These are phyloP conservation scores for Drosophila serrata DNA, from an alignment of 1,140 invertebrate species.

Conservation along the genomic window DNA sequence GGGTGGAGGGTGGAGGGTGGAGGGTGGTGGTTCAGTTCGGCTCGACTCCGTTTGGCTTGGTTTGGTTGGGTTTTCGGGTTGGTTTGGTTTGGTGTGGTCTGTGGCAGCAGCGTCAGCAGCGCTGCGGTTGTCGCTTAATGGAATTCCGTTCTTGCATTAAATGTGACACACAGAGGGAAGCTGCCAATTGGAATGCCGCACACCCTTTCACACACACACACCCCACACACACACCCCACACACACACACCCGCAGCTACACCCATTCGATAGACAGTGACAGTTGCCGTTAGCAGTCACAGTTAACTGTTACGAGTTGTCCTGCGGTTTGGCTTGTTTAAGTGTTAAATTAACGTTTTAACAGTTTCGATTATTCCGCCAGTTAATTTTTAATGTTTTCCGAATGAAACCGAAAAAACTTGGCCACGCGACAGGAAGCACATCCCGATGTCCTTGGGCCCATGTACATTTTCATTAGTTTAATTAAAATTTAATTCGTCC, in stretches of 20 bases:
- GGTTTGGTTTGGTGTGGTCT: constrained; percentile 59
- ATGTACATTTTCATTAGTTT: constrained; percentile 79
- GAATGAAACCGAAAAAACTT: constrained; percentile 18
- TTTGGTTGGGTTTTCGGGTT: constrained; percentile 24
- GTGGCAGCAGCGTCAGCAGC: constrained; percentile 60
- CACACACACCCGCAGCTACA: neutral
- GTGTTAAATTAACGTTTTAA: constrained; percentile 84
- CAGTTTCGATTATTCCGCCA: constrained; percentile 78
- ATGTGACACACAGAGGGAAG: constrained; percentile 79
- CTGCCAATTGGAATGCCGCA: constrained; percentile 78
- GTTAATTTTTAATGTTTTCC: constrained; percentile 76
- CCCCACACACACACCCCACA: constrained; percentile 3
- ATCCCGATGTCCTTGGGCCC: constrained; percentile 46
- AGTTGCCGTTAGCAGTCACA: constrained; percentile 59
- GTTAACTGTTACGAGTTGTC: constrained; percentile 60
- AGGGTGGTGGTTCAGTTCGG: constrained; percentile 32
- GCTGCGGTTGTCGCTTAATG: constrained; percentile 82
- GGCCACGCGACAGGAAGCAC: constrained; percentile 24
- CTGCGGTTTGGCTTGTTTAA: constrained; percentile 82
- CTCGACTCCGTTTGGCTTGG: constrained; percentile 23
- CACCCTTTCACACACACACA: constrained; percentile 7
- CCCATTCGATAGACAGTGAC: constrained; percentile 41
- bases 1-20: no score
- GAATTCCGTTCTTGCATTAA: constrained; percentile 82
- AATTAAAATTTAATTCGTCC: constrained; percentile 73